Percentiles rank a stretch among this genome's conserved stretches.
phyloP scores from a whole-genome alignment of 2,888 invertebrate genomes.

The Alentia gelatinosa region DNA sequence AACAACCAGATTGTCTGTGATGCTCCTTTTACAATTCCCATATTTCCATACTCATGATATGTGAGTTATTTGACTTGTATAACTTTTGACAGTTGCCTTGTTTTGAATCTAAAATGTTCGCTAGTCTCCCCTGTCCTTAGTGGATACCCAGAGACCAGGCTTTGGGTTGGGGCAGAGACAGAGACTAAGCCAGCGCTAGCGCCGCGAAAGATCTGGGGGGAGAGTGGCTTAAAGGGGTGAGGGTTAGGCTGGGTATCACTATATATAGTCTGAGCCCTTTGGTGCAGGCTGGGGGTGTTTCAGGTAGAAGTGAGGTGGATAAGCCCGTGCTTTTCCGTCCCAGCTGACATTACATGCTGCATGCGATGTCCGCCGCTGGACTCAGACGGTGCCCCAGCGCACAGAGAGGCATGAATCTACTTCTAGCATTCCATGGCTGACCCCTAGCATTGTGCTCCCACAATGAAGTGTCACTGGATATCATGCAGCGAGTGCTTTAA shows the following conservation, averaged over 20 bases:
- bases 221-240: neutral
- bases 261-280: too few species aligned
- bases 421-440: constrained; percentile 17
- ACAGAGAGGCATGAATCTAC: constrained; percentile 24
- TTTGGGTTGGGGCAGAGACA: too few species aligned
- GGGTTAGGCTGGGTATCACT: neutral
- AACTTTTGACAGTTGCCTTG: too few species aligned
- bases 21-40: too few species aligned
- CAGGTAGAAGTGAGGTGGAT: neutral
- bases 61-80: too few species aligned
- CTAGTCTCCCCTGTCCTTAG: too few species aligned
- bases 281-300: neutral
- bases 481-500: constrained; percentile 12
- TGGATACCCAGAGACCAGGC: too few species aligned
- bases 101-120: too few species aligned
- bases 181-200: too few species aligned
- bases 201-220: too few species aligned
- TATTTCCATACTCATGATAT: too few species aligned
- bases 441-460: neutral
- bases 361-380: neutral
- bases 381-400: neutral
- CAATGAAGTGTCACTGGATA: constrained; percentile 31
- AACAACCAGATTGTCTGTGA: too few species aligned
- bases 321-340: constrained; percentile 30
- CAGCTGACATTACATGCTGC: constrained; percentile 30